phyloP scores from a whole-genome alignment of 2,113 vertebrate species.

The Caranx melampygus region DNA sequence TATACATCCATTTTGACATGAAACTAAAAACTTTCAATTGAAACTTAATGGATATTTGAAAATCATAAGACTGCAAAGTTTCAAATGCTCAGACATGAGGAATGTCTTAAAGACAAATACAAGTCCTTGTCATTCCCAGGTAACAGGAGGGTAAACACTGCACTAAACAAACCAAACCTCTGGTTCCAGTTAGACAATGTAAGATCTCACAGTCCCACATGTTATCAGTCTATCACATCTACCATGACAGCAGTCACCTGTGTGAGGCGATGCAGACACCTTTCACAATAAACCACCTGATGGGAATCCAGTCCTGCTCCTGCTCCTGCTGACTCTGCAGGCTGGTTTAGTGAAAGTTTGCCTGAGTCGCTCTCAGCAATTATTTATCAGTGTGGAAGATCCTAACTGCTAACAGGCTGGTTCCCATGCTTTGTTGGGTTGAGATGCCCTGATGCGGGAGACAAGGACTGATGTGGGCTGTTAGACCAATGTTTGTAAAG shows the following conservation, averaged over 20 bases:
- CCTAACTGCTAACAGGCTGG: conserved; percentile 7
- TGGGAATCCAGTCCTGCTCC: conserved; percentile 35
- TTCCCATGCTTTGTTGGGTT: conserved; percentile 41
- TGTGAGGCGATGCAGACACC: conserved; percentile 41
- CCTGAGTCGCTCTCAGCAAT: conserved; percentile 49
- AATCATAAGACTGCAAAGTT: no score
- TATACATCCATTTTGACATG: not conserved
- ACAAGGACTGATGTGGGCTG: not conserved
- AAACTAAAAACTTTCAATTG: no score
- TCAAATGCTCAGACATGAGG: not conserved
- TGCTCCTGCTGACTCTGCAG: conserved; percentile 56
- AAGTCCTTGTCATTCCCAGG: no score
- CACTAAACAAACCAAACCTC: not conserved
- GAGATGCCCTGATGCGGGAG: conserved; percentile 4
- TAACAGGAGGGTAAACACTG: not conserved
- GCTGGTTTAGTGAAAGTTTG: not conserved
- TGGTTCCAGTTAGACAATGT: not conserved
- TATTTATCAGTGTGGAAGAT: conserved; percentile 64
- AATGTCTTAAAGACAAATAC: not conserved
- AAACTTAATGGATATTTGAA: no score
- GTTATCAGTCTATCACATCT: not conserved
- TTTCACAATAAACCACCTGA: conserved; percentile 57
- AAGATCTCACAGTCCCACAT: not conserved
- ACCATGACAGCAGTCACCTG: conserved; percentile 26
- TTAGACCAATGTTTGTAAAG: not conserved